Evolutionary conservation across 35 echinoderm and acorn worm genomes (phyloP).

Genomic region (Ptychodera flava): DNA sequence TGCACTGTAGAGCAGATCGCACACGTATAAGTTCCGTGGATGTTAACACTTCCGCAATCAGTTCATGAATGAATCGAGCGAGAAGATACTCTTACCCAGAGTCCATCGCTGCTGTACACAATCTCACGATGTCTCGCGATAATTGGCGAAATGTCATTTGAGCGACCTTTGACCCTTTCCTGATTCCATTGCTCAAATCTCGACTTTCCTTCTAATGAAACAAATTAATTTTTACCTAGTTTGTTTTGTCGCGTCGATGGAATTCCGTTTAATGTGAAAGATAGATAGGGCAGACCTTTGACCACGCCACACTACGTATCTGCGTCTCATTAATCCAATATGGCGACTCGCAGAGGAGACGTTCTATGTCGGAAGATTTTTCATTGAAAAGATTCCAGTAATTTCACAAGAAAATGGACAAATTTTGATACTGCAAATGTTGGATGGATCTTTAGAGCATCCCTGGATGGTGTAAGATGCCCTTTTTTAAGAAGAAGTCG

Average conservation of each 20-base stretch:
- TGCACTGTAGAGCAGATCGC: too few relatives aligned
- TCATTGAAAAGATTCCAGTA: not conserved
- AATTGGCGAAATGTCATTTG: not conserved
- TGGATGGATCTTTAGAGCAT: not conserved
- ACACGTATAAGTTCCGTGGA: not conserved
- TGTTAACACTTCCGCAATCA: not conserved
- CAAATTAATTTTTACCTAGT: not conserved
- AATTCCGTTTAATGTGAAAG: too few relatives aligned
- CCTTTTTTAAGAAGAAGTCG: not conserved
- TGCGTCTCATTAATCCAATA: too few relatives aligned
- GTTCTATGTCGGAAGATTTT: not conserved
- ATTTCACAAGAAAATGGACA: not conserved
- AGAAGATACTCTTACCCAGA: not conserved
- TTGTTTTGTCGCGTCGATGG: too few relatives aligned
- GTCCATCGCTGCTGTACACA: not conserved
- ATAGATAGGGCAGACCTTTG: too few relatives aligned
- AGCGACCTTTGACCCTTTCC: not conserved
- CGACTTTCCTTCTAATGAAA: not conserved
- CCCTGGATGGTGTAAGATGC: not conserved
- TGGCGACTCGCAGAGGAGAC: not conserved
- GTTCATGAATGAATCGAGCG: not conserved
- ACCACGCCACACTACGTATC: too few relatives aligned
- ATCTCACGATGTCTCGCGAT: not conserved
- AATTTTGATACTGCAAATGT: not conserved
- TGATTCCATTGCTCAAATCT: not conserved